Evolutionary conservation across 2,888 invertebrate genomes (phyloP).

Genomic region (Pandemis heparana): DNA sequence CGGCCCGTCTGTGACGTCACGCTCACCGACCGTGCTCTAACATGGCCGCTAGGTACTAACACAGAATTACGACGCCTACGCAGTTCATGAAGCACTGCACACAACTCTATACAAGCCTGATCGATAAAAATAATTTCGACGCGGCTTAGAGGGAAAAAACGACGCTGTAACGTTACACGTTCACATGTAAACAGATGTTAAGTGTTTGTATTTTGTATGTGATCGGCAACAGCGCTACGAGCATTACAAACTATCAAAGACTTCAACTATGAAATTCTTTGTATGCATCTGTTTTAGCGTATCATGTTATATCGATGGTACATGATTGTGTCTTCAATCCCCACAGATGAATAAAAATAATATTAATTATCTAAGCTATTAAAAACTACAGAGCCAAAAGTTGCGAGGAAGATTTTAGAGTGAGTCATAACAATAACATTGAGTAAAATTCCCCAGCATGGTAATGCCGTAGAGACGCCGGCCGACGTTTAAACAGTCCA

Average conservation of each 20-base stretch:
- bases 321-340: not conserved
- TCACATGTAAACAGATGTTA: not conserved
- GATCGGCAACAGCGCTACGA: not conserved
- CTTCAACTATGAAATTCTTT: not conserved
- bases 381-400: not conserved
- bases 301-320: not conserved
- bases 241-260: not conserved
- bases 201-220: not conserved
- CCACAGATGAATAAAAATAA: too few relatives aligned
- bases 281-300: not conserved
- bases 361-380: not conserved
- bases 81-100: constrained; percentile 35
- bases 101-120: constrained; percentile 17
- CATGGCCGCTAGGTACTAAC: constrained; percentile 45
- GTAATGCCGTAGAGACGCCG: constrained; percentile 23
- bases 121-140: constrained; percentile 21
- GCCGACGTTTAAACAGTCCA: not conserved
- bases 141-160: constrained; percentile 18
- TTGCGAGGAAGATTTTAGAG: not conserved
- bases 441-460: constrained; percentile 24
- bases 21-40: constrained; percentile 59
- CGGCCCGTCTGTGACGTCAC: constrained; percentile 72
- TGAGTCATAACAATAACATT: constrained; percentile 17
- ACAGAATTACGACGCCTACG: constrained; percentile 42
- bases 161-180: not conserved